These are phyloP conservation scores for Vipera ursinii DNA, from an alignment of 2,797 vertebrate genomes.

Conservation along the genomic window DNA sequence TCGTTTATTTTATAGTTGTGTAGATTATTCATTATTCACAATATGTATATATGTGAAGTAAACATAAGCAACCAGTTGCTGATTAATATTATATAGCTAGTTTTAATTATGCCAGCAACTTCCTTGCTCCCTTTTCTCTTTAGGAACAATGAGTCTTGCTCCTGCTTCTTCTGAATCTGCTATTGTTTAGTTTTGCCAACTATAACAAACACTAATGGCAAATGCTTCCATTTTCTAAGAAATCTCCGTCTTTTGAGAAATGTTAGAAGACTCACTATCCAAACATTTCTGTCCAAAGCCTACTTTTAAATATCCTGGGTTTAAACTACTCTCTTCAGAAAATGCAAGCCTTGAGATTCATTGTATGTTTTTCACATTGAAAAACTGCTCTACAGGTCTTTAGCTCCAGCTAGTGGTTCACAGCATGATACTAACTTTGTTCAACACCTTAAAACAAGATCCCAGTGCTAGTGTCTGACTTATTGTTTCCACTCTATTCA, in stretches of 20 bases:
- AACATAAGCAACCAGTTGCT: conserved; percentile 23
- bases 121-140: conserved; percentile 14
- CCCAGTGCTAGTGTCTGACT: conserved; percentile 26
- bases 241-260: conserved; percentile 18
- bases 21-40: not conserved
- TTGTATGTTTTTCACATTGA: not conserved
- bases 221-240: conserved; percentile 12
- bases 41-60: not conserved
- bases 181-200: conserved; percentile 24
- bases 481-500: conserved; percentile 35
- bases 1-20: conserved; percentile 11
- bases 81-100: not conserved
- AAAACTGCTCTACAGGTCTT: conserved; percentile 65
- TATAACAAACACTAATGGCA: not conserved
- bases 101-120: not conserved
- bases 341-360: conserved; percentile 30
- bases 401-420: conserved; percentile 71
- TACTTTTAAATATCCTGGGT: conserved; percentile 35
- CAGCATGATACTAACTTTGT: conserved; percentile 63
- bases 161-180: not conserved
- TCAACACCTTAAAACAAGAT: conserved; percentile 29
- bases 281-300: conserved; percentile 36
- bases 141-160: conserved; percentile 22
- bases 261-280: conserved; percentile 8
- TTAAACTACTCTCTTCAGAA: conserved; percentile 30